These are phyloP conservation scores for Epinephelus fuscoguttatus DNA, from an alignment of 2,113 vertebrate genomes.

Conservation along the genomic window DNA sequence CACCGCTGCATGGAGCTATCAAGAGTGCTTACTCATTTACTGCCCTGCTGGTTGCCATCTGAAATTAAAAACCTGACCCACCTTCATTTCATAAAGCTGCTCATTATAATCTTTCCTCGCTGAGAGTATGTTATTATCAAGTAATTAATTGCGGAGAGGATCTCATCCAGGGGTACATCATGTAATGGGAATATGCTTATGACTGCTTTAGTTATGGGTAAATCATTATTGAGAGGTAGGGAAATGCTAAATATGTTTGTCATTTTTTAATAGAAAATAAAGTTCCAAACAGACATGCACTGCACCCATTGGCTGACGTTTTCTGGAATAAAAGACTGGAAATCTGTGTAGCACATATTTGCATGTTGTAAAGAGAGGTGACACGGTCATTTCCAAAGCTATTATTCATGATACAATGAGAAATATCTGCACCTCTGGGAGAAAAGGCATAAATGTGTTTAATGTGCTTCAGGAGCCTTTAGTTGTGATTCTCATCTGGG, in stretches of 20 bases:
- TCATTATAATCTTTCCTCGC: conserved; percentile 33
- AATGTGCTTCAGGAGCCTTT: conserved; percentile 28
- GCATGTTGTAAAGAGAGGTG: background rate
- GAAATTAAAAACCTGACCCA: conserved; percentile 44
- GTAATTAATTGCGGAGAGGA: conserved; percentile 44
- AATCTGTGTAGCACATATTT: background rate
- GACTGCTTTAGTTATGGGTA: conserved; percentile 13
- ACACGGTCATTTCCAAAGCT: background rate
- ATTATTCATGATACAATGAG: conserved; percentile 22
- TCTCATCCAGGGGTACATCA: conserved; percentile 21
- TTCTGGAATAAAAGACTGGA: background rate
- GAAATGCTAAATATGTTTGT: background rate
- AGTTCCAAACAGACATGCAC: background rate
- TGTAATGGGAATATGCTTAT: conserved; percentile 28
- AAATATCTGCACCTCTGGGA: background rate
- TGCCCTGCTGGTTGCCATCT: conserved; percentile 33
- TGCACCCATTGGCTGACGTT: background rate
- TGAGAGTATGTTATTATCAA: conserved; percentile 27
- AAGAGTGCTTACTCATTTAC: conserved; percentile 31
- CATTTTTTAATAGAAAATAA: background rate
- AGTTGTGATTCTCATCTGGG: conserved; percentile 36
- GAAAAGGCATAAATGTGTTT: conserved; percentile 9
- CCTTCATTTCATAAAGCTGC: conserved; percentile 41
- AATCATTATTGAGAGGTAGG: conserved; percentile 2
- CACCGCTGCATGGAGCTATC: background rate